phyloP scores from a whole-genome alignment of 35 echinoderm and acorn worm species.

The Apostichopus californicus region DNA sequence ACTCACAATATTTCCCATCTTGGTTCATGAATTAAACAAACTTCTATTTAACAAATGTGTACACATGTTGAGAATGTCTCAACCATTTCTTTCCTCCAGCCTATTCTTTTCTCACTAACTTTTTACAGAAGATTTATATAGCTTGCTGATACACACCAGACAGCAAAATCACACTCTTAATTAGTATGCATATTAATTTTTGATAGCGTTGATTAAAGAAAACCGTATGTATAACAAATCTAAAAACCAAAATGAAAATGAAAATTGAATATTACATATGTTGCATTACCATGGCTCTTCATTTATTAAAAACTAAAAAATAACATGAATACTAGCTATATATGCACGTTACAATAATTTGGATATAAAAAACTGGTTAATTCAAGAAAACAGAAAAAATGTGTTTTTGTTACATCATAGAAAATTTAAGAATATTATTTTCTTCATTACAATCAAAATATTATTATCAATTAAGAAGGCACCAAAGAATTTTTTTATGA shows the following conservation, averaged over 20 bases:
- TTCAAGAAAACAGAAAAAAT: conserved; percentile 5
- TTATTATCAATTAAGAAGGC: conserved; percentile 28
- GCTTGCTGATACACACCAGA: no score
- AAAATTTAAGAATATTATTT: conserved; percentile 46
- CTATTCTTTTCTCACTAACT: no score
- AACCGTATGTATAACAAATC: neutral
- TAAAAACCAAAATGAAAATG: no score
- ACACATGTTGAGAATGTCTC: no score
- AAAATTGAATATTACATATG: neutral
- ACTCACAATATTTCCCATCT: no score
- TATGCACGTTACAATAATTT: neutral
- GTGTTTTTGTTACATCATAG: neutral
- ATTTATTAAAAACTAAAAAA: conserved; percentile 3
- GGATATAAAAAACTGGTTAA: conserved; percentile 43
- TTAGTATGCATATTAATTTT: no score
- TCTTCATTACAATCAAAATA: conserved; percentile 12
- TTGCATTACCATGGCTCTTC: conserved; percentile 37
- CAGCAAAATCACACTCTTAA: no score
- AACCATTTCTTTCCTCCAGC: no score
- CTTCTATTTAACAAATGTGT: no score
- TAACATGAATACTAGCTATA: neutral
- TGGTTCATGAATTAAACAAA: no score
- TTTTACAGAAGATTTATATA: no score
- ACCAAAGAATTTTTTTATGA: conserved; percentile 31
- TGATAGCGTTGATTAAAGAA: no score